Conservation (phyloP, 2,888 invertebrate species). For the Autographa gamma region DNA sequence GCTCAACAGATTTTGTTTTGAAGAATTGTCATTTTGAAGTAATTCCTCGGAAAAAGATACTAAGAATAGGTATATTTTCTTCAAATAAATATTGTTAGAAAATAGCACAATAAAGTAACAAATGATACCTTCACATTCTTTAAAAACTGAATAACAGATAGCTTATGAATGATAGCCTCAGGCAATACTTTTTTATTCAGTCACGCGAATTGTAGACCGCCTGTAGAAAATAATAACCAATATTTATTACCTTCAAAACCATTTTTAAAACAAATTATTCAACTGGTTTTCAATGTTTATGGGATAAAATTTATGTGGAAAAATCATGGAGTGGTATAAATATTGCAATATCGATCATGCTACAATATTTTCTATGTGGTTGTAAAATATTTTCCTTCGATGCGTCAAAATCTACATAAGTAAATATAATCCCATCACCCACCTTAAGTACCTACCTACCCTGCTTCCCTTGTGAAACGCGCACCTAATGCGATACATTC, state of each 20-base stretch:
- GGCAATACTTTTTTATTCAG: background rate
- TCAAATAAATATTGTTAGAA: background rate
- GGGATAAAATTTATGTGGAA: too few relatives aligned
- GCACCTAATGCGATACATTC: constrained; percentile 8
- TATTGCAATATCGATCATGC: background rate
- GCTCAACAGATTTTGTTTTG: too few relatives aligned
- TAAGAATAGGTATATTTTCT: too few relatives aligned
- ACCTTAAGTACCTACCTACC: background rate
- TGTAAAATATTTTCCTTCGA: background rate
- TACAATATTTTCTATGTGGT: background rate
- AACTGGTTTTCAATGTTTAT: too few relatives aligned
- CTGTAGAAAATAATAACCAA: background rate
- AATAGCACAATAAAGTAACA: background rate
- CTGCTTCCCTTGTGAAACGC: background rate
- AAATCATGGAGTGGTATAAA: too few relatives aligned
- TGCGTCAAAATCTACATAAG: background rate
- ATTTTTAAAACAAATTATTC: too few relatives aligned
- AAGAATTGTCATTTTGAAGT: too few relatives aligned
- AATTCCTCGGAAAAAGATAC: too few relatives aligned
- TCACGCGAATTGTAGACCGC: background rate
- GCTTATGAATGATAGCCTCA: background rate
- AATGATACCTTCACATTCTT: background rate
- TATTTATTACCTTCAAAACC: background rate
- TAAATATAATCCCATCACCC: background rate
- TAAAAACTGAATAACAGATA: background rate